Evolutionary conservation across 2,888 invertebrate genomes (phyloP).

Genomic region (Leptinotarsa rubiginosa): DNA sequence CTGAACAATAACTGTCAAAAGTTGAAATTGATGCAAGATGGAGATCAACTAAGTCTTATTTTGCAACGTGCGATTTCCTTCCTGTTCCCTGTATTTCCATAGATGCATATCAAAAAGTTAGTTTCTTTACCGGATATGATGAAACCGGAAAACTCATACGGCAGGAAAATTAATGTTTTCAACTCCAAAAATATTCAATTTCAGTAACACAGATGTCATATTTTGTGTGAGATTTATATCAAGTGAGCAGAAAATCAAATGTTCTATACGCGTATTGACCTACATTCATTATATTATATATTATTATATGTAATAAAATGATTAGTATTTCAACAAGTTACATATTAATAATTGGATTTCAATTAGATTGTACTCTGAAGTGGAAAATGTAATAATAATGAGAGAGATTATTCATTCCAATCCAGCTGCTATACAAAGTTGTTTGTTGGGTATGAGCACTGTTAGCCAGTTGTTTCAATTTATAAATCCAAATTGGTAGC

Average conservation of each 20-base stretch:
- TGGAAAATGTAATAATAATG: slow-evolving; percentile 9
- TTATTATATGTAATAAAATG: neutral
- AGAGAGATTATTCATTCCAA: neutral
- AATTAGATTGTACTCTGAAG: neutral
- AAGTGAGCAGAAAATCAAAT: neutral
- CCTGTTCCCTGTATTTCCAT: no score
- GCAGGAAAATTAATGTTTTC: no score
- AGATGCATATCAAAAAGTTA: no score
- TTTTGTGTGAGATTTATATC: neutral
- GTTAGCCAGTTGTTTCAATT: neutral
- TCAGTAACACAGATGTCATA: no score
- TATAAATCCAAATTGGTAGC: neutral
- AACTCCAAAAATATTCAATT: no score
- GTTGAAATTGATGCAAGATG: no score
- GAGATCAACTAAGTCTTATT: no score
- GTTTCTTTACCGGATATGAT: no score
- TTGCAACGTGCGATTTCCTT: no score
- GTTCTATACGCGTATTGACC: neutral
- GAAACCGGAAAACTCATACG: no score
- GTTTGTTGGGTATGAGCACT: neutral
- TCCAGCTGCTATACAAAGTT: neutral
- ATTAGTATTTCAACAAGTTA: neutral
- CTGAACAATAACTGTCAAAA: no score
- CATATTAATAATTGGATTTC: neutral
- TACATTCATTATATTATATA: neutral